These are phyloP conservation scores for Xanthorhoe designata DNA, from an alignment of 2,888 invertebrate genomes.

Conservation along the genomic window DNA sequence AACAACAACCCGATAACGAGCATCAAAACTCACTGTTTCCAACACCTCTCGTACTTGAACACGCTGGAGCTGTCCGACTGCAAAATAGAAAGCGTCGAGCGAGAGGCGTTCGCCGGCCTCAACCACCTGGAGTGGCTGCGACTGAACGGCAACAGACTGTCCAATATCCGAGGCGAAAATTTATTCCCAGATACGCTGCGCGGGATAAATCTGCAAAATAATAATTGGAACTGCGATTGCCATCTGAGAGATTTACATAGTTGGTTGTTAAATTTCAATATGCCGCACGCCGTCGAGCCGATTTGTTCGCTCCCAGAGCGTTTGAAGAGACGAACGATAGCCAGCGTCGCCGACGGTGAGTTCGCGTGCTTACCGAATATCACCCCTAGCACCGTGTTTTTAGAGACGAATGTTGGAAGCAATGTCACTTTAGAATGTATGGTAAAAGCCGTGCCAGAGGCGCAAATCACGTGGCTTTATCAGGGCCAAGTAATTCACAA, in stretches of 20 bases:
- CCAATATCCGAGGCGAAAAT: conserved; percentile 88
- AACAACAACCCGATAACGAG: conserved; percentile 93
- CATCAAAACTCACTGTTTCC: conserved; percentile 90
- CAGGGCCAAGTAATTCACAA: conserved; percentile 92
- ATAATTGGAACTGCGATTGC: conserved; percentile 96
- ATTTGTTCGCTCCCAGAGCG: conserved; percentile 90
- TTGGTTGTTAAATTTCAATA: conserved; percentile 92
- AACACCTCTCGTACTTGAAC: conserved; percentile 90
- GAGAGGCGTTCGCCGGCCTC: conserved; percentile 92
- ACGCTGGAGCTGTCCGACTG: conserved; percentile 93
- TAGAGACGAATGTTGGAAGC: conserved; percentile 92
- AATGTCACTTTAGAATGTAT: conserved; percentile 93
- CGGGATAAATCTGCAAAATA: conserved; percentile 93
- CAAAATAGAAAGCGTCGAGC: conserved; percentile 90
- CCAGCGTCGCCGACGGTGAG: conserved; percentile 88
- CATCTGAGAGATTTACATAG: conserved; percentile 90
- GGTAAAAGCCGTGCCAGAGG: conserved; percentile 93
- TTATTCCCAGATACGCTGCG: conserved; percentile 91
- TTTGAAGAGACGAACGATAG: conserved; percentile 88
- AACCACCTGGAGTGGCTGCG: conserved; percentile 93
- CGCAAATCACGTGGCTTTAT: conserved; percentile 93
- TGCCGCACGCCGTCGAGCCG: conserved; percentile 92
- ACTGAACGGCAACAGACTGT: conserved; percentile 92
- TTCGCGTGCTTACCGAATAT: conserved; percentile 94
- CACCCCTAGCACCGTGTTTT: conserved; percentile 89